Conservation (phyloP, 2,888 invertebrate genomes). For the Helicoverpa assulta region DNA sequence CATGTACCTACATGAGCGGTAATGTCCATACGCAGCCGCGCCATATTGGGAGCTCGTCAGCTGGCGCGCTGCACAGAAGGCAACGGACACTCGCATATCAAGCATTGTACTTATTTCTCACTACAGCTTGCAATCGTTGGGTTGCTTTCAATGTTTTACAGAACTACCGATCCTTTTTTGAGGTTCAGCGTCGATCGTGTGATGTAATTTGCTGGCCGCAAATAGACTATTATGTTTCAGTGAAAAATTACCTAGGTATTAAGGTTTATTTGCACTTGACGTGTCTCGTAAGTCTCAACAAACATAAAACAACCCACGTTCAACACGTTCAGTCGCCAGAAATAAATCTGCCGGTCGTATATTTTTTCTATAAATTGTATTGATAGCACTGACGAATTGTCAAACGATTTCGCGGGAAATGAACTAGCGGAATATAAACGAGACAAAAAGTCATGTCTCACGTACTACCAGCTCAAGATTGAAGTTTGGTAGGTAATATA, state of each 20-base stretch:
- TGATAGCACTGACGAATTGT: slow-evolving; percentile 42
- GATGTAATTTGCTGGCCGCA: slow-evolving; percentile 13
- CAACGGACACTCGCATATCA: slow-evolving; percentile 22
- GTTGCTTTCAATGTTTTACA: neutral
- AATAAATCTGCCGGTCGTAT: slow-evolving; percentile 33
- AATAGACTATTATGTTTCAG: slow-evolving; percentile 6
- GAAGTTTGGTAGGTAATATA: slow-evolving; percentile 50
- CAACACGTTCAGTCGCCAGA: slow-evolving; percentile 24
- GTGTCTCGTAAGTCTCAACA: neutral
- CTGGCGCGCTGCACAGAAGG: slow-evolving; percentile 58
- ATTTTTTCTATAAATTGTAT: slow-evolving; percentile 34
- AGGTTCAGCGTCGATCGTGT: neutral
- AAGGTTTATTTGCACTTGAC: slow-evolving; percentile 14
- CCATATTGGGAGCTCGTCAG: slow-evolving; percentile 73
- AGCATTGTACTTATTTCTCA: neutral
- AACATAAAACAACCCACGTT: neutral
- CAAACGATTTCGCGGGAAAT: slow-evolving; percentile 38
- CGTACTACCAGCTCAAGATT: slow-evolving; percentile 53
- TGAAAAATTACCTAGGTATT: slow-evolving; percentile 40
- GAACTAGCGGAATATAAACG: slow-evolving; percentile 40
- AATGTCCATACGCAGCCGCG: slow-evolving; percentile 69
- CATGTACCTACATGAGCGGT: slow-evolving; percentile 69
- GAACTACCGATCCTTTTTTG: slow-evolving; percentile 3
- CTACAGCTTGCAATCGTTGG: neutral
- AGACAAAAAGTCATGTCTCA: slow-evolving; percentile 51